Conservation (phyloP, 1,140 invertebrate genomes). For the Panulirus ornatus region DNA sequence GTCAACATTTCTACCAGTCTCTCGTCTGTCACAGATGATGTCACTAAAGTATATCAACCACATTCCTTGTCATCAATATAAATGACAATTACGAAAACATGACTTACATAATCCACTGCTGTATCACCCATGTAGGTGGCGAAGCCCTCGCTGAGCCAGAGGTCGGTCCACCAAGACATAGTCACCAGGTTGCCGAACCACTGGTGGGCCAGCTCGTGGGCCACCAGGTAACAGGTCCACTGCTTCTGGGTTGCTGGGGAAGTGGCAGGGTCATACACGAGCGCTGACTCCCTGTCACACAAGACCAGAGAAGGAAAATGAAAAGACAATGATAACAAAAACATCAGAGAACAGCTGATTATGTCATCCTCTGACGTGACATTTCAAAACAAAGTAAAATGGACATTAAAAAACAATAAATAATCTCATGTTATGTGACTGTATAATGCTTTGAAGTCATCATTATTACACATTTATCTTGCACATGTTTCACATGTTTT, state of each 20-base stretch:
- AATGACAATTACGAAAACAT: too few species aligned
- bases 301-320: slow-evolving; percentile 64
- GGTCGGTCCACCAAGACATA: slow-evolving; percentile 81
- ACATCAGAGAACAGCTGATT: too few species aligned
- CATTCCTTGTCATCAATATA: too few species aligned
- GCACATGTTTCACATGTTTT: neutral
- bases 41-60: too few species aligned
- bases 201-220: slow-evolving; percentile 88
- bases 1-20: too few species aligned
- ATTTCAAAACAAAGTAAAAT: too few species aligned
- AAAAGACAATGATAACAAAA: slow-evolving; percentile 78
- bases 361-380: too few species aligned
- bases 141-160: slow-evolving; percentile 81
- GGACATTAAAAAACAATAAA: too few species aligned
- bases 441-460: too few species aligned
- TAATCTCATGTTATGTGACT: too few species aligned
- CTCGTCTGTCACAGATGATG: too few species aligned
- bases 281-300: slow-evolving; percentile 79
- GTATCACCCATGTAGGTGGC: slow-evolving; percentile 73
- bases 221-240: slow-evolving; percentile 84
- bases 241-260: slow-evolving; percentile 84
- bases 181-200: slow-evolving; percentile 89
- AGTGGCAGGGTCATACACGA: slow-evolving; percentile 85
- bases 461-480: too few species aligned
- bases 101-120: slow-evolving; percentile 76